Evolutionary conservation across 2,113 vertebrate genomes (phyloP).

Genomic region (Prunella fulvescens): DNA sequence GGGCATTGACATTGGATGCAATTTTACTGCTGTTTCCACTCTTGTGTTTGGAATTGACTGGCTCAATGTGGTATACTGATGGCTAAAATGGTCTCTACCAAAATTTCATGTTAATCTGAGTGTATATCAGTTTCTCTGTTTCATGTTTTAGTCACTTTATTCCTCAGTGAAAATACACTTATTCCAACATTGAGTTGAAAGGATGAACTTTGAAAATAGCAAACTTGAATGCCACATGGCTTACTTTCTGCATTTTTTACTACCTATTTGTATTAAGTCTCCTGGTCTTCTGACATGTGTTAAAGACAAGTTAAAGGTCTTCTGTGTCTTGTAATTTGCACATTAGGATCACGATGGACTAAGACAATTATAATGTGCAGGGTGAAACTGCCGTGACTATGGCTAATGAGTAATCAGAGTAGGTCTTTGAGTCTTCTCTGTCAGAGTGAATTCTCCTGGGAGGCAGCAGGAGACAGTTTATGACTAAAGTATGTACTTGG

Average conservation of each 20-base stretch:
- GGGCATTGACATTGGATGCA: neutral
- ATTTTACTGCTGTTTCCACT: neutral
- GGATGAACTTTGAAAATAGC: neutral
- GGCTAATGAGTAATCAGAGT: neutral
- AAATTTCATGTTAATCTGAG: neutral
- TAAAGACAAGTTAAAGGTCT: neutral
- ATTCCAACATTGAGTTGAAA: neutral
- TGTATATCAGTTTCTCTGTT: neutral
- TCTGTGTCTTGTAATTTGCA: neutral
- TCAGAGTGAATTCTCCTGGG: neutral
- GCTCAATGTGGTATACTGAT: accelerated
- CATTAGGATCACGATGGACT: neutral
- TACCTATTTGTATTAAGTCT: neutral
- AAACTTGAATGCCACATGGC: neutral
- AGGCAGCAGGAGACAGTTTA: neutral
- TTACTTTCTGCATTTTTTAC: neutral
- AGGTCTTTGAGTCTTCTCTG: neutral
- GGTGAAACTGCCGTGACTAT: neutral
- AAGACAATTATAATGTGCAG: neutral
- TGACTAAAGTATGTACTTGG: neutral
- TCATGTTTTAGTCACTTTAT: neutral
- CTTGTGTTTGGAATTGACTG: neutral
- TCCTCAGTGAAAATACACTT: neutral
- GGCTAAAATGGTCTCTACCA: neutral
- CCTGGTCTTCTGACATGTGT: neutral